Evolutionary conservation across 2,113 vertebrate species (phyloP).

Genomic region (Probosciger aterrimus): DNA sequence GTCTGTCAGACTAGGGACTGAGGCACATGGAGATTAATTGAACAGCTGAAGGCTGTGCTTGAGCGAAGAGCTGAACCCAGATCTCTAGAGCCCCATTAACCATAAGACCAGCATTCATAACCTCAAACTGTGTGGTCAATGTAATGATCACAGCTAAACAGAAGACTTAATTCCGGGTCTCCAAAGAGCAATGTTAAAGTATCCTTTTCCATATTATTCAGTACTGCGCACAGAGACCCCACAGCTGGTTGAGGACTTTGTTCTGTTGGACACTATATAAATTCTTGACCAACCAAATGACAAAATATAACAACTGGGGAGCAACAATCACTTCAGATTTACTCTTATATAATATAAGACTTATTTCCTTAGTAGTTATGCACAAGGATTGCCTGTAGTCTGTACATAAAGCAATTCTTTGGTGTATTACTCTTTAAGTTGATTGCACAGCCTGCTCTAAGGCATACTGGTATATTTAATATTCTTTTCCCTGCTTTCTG

Average conservation of each 20-base stretch:
- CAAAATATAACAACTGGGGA: neutral
- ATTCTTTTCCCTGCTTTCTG: neutral
- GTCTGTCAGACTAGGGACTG: neutral
- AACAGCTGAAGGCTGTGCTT: neutral
- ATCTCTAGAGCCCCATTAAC: conserved; percentile 28
- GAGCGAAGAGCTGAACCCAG: neutral
- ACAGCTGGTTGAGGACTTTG: neutral
- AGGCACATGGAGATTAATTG: neutral
- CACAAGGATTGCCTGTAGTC: neutral
- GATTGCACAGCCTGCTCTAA: neutral
- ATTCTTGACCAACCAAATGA: neutral
- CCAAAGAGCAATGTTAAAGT: neutral
- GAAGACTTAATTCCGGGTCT: conserved; percentile 1
- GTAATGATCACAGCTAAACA: neutral
- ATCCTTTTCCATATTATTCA: neutral
- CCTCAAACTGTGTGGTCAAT: neutral
- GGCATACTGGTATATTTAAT: neutral
- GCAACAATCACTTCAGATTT: neutral
- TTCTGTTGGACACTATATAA: neutral
- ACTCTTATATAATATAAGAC: neutral
- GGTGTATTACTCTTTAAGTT: neutral
- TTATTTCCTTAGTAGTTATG: neutral
- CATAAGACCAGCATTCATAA: neutral
- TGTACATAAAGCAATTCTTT: neutral
- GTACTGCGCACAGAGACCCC: neutral